These are phyloP conservation scores for Globicephala melas DNA, from an alignment of 2,113 vertebrate genomes.

Conservation along the genomic window DNA sequence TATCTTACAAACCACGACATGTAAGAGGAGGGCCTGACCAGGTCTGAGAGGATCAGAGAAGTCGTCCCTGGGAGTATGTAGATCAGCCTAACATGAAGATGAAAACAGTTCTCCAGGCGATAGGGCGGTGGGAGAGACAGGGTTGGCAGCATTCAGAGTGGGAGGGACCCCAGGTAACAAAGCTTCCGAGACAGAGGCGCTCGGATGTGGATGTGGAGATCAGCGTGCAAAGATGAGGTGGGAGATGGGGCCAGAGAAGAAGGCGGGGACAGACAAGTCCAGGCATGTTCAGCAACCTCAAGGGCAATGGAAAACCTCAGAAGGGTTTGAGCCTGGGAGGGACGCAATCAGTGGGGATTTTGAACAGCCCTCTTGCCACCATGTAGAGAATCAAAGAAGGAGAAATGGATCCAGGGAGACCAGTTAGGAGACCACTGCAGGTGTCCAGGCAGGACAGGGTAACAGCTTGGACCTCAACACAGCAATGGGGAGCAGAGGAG, in stretches of 20 bases:
- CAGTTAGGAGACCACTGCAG: no score
- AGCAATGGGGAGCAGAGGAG: neutral
- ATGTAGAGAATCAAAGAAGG: neutral
- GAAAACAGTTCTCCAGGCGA: no score
- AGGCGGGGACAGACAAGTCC: neutral
- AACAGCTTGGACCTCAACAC: rapidly evolving
- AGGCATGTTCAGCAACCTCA: rapidly evolving
- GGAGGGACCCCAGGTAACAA: neutral
- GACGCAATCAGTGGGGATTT: rapidly evolving
- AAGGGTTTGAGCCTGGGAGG: neutral
- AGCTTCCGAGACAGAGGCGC: neutral
- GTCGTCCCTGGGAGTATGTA: neutral
- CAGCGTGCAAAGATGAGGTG: neutral
- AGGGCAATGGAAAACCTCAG: neutral
- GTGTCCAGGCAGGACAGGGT: neutral
- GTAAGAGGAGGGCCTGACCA: neutral
- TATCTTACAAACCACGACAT: neutral
- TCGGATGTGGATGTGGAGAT: neutral
- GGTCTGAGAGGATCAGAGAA: neutral
- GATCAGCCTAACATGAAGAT: neutral
- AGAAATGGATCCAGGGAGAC: neutral
- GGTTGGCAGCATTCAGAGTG: neutral
- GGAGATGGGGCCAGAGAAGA: neutral
- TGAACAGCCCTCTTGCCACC: neutral
- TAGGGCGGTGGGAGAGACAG: neutral